These are phyloP conservation scores for Drosophila nigritarsus DNA, from an alignment of 2,888 invertebrate genomes.

Conservation along the genomic window DNA sequence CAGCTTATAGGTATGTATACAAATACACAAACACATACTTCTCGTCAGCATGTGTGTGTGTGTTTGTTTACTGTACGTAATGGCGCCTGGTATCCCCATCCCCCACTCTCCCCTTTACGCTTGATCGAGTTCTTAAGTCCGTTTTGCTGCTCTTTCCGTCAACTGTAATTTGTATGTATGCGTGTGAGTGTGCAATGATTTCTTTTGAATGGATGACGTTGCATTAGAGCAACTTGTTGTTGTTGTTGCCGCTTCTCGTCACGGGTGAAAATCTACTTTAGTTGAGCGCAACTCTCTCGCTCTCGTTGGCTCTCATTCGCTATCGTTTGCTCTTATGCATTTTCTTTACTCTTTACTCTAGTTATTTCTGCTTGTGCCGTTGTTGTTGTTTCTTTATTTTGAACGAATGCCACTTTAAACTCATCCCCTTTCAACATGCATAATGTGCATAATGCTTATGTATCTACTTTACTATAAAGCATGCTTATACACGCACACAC, in stretches of 20 bases:
- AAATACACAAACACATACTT: conserved; percentile 24
- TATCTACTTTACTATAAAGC: conserved; percentile 75
- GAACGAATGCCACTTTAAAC: conserved; percentile 75
- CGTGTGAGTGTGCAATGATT: conserved; percentile 49
- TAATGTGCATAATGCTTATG: conserved; percentile 73
- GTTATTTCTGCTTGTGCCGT: conserved; percentile 8
- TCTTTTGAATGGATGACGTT: conserved; percentile 71
- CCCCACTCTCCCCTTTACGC: conserved; percentile 8
- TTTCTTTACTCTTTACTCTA: conserved; percentile 19
- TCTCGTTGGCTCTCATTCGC: conserved; percentile 14
- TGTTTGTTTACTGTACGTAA: conserved; percentile 20
- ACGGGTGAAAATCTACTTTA: conserved; percentile 46
- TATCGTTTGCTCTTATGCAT: conserved; percentile 8
- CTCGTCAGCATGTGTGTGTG: conserved; percentile 3
- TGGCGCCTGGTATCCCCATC: conserved; percentile 31
- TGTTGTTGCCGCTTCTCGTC: conserved; percentile 30
- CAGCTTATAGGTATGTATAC: conserved; percentile 70
- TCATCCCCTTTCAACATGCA: conserved; percentile 66
- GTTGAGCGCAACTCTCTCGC: conserved; percentile 38
- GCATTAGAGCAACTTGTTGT: conserved; percentile 76
- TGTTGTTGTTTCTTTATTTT: conserved; percentile 51
- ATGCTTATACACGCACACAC: conserved; percentile 37
- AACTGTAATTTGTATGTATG: conserved; percentile 15
- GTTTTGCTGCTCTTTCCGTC: conserved; percentile 32
- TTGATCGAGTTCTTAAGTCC: conserved; percentile 34